These are phyloP conservation scores for Pelosia muscerda DNA, from an alignment of 2,888 invertebrate species.

Conservation along the genomic window DNA sequence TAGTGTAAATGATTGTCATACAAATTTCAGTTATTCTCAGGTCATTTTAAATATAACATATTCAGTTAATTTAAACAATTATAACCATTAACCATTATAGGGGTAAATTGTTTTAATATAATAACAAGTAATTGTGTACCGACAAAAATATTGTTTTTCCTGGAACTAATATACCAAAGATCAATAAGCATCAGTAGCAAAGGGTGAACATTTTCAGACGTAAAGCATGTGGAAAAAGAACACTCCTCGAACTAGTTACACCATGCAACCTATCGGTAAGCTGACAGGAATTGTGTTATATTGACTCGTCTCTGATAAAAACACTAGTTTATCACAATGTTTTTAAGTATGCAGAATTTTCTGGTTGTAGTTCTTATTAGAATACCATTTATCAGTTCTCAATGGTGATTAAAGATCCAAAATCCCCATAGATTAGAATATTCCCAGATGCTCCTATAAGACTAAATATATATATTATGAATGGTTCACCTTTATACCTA, in stretches of 20 bases:
- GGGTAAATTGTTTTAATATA: neutral
- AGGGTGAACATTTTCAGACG: too few species aligned
- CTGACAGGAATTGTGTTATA: too few species aligned
- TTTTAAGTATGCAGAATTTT: neutral
- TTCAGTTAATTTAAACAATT: neutral
- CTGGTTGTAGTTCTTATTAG: neutral
- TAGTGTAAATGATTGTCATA: neutral
- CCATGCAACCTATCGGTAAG: too few species aligned
- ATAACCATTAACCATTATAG: neutral
- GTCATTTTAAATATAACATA: neutral
- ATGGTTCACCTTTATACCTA: too few species aligned
- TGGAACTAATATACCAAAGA: neutral
- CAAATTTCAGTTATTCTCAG: neutral
- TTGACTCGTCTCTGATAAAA: neutral
- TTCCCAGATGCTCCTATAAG: too few species aligned
- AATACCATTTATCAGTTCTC: too few species aligned
- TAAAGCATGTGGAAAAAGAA: too few species aligned
- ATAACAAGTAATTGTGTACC: neutral
- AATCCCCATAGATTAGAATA: too few species aligned
- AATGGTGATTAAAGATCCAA: too few species aligned
- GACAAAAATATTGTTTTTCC: neutral
- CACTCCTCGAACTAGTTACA: too few species aligned
- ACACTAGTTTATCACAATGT: neutral
- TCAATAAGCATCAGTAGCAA: too few species aligned
- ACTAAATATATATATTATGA: too few species aligned